phyloP scores from a whole-genome alignment of 1,140 invertebrate genomes.

The Xylocopa sonorina region DNA sequence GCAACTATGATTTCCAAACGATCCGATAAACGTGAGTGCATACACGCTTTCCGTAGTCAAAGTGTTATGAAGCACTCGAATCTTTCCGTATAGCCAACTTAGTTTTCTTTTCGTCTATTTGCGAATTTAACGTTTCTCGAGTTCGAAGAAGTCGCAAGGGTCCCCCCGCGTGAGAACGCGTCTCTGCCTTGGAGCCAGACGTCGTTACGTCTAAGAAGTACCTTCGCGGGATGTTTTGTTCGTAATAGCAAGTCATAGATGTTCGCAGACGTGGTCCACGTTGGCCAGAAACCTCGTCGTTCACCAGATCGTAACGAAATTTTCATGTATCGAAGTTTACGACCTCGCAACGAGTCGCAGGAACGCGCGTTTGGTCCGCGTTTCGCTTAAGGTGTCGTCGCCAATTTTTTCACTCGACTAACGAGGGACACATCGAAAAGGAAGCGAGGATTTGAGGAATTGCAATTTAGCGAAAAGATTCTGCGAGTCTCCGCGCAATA shows the following conservation, averaged over 20 bases:
- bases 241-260: conserved; percentile 48
- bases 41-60: too few relatives aligned
- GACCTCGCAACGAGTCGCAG: neutral
- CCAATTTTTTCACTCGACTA: too few relatives aligned
- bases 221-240: conserved; percentile 16
- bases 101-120: neutral
- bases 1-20: too few relatives aligned
- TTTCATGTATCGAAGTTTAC: conserved; percentile 38
- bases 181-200: neutral
- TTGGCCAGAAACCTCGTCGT: conserved; percentile 8
- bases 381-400: too few relatives aligned
- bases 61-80: too few relatives aligned
- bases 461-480: neutral
- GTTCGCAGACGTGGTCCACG: neutral
- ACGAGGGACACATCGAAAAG: too few relatives aligned
- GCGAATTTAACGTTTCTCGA: neutral
- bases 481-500: neutral
- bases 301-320: conserved; percentile 42
- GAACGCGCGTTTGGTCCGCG: conserved; percentile 16
- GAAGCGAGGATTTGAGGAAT: neutral
- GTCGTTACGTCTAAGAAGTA: conserved; percentile 38
- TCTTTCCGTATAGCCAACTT: too few relatives aligned
- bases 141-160: neutral
- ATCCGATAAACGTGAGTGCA: too few relatives aligned
- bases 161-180: neutral